These are phyloP conservation scores for Clepsis dumicolana DNA, from an alignment of 2,888 invertebrate genomes.

Conservation along the genomic window DNA sequence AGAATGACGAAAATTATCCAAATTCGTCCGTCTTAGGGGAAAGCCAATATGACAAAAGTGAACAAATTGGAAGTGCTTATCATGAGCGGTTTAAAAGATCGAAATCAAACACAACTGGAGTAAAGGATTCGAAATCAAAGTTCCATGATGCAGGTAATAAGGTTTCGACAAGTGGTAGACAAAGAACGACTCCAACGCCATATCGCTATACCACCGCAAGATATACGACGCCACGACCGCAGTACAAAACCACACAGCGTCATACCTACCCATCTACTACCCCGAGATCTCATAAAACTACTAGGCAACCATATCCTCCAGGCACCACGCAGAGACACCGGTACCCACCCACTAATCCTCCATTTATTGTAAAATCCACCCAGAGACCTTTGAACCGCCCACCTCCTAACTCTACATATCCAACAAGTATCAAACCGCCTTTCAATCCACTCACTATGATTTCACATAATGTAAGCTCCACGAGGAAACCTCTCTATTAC, in stretches of 20 bases:
- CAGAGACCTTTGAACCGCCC: not conserved
- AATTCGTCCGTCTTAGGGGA: not conserved
- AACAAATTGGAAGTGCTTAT: not conserved
- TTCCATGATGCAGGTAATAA: not conserved
- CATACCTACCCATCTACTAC: constrained; percentile 10
- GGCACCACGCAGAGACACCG: not conserved
- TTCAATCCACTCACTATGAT: not conserved
- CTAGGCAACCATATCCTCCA: not conserved
- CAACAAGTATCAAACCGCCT: not conserved
- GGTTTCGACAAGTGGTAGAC: no score
- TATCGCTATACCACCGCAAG: not conserved
- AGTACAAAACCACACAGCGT: not conserved
- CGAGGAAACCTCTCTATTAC: not conserved
- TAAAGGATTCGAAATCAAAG: not conserved
- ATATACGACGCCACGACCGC: not conserved
- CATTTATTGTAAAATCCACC: not conserved
- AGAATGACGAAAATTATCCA: not conserved
- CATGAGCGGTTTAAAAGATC: constrained; percentile 7
- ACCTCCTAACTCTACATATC: not conserved
- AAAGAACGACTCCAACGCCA: not conserved
- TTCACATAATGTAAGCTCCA: not conserved
- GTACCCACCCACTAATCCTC: not conserved
- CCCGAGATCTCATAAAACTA: not conserved
- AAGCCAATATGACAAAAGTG: not conserved
- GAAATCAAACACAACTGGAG: not conserved